A percentile compares a stretch with the other conserved stretches of the same genome.
phyloP scores from a whole-genome alignment of 2,888 invertebrate genomes.

The Punctoribates punctum region DNA sequence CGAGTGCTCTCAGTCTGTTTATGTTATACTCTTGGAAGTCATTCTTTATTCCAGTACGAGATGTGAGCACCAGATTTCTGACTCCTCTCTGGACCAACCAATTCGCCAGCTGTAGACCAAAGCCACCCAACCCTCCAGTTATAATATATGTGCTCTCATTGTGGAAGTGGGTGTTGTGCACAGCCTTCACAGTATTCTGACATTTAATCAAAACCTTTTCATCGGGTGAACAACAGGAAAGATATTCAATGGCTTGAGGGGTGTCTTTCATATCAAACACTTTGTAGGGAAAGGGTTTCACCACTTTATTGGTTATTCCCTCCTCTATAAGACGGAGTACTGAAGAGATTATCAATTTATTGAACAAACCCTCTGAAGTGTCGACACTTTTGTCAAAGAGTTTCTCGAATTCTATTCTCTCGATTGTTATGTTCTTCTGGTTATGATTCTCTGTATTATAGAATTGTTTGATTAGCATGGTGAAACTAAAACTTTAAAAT shows the following conservation, averaged over 20 bases:
- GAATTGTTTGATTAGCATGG: conserved; percentile 73
- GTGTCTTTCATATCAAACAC: conserved; percentile 68
- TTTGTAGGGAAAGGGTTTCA: conserved; percentile 55
- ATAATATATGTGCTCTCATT: too few relatives aligned
- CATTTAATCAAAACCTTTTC: background rate
- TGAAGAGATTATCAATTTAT: too few relatives aligned
- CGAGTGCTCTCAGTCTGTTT: too few relatives aligned
- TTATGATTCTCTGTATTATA: conserved; percentile 66
- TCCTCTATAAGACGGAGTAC: background rate
- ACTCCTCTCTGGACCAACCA: too few relatives aligned
- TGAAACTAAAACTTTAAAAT: conserved; percentile 59
- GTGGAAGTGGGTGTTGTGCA: too few relatives aligned
- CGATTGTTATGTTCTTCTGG: conserved; percentile 80
- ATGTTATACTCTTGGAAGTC: too few relatives aligned
- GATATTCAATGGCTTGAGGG: background rate
- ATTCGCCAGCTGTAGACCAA: too few relatives aligned
- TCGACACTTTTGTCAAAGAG: conserved; percentile 51
- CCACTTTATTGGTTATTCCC: background rate
- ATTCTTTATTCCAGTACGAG: too few relatives aligned
- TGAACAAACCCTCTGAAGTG: background rate
- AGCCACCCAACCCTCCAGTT: too few relatives aligned
- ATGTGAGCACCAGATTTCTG: too few relatives aligned
- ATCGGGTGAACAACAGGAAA: background rate
- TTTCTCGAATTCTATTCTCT: conserved; percentile 63
- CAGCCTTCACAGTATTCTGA: too few relatives aligned